phyloP scores from a whole-genome alignment of 2,797 vertebrate species.

The Eospalax fontanierii region DNA sequence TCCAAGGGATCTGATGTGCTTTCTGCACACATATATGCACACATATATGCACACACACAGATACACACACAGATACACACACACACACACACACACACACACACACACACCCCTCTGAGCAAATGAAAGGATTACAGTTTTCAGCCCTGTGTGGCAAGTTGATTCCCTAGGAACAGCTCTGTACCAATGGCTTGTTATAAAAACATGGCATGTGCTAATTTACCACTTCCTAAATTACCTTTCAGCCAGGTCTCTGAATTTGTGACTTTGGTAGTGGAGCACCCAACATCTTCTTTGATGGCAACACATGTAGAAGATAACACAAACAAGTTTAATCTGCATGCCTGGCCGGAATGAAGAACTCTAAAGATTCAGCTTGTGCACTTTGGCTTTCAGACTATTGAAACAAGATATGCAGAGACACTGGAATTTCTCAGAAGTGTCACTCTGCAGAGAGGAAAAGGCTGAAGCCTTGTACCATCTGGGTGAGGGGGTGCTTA shows the following conservation, averaged over 20 bases:
- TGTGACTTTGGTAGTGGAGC: not conserved
- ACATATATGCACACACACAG: too few relatives aligned
- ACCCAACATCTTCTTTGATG: fast-evolving
- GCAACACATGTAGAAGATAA: not conserved
- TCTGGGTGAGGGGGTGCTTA: not conserved
- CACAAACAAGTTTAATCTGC: not conserved
- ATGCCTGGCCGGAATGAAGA: not conserved
- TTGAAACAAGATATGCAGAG: not conserved
- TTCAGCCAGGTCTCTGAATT: not conserved
- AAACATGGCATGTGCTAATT: not conserved
- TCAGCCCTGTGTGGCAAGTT: not conserved
- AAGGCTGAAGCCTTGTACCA: not conserved
- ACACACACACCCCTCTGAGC: not conserved
- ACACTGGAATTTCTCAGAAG: too few relatives aligned
- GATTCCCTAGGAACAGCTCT: not conserved
- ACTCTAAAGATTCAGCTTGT: not conserved
- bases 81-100: too few relatives aligned
- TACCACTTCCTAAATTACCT: not conserved
- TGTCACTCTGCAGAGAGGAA: not conserved
- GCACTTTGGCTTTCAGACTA: not conserved
- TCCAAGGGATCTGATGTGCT: not conserved
- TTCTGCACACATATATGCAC: not conserved
- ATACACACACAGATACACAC: too few relatives aligned
- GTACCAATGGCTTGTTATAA: not conserved
- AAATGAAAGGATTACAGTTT: not conserved